Evolutionary conservation across 2,888 invertebrate species (phyloP).

Genomic region (Galerucella nymphaeae): DNA sequence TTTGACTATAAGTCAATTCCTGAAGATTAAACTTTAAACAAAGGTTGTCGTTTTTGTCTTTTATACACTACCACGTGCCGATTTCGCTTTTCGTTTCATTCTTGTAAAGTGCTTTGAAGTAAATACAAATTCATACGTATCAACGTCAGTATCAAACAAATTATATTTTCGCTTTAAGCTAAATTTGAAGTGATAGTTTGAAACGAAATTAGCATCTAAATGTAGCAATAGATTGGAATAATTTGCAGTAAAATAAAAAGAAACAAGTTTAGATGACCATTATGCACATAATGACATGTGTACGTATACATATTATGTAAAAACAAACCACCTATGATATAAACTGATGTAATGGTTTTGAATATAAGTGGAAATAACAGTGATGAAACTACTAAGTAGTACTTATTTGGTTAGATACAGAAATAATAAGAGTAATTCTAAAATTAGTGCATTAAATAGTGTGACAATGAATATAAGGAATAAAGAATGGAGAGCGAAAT

Average conservation of each 20-base stretch:
- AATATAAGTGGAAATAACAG: background rate
- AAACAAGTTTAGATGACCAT: background rate
- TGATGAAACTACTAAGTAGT: too few species aligned
- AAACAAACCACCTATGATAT: background rate
- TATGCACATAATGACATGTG: background rate
- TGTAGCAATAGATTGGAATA: conserved; percentile 7
- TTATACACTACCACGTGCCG: too few species aligned
- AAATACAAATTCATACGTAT: conserved; percentile 3
- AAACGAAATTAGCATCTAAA: conserved; percentile 15
- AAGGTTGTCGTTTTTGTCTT: too few species aligned
- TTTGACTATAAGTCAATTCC: too few species aligned
- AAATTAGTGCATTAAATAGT: too few species aligned
- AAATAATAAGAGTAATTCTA: too few species aligned
- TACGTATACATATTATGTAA: background rate
- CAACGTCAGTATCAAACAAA: conserved; percentile 7
- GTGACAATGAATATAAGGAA: too few species aligned
- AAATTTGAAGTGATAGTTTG: conserved; percentile 3
- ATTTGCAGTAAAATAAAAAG: background rate
- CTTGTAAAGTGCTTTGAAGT: background rate
- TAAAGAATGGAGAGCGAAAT: too few species aligned
- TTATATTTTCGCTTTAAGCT: conserved; percentile 7
- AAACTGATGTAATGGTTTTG: background rate
- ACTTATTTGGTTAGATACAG: too few species aligned
- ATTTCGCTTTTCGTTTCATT: too few species aligned
- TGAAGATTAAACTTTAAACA: too few species aligned